phyloP scores from a whole-genome alignment of 2,113 vertebrate genomes.

The Barbus barbus region DNA sequence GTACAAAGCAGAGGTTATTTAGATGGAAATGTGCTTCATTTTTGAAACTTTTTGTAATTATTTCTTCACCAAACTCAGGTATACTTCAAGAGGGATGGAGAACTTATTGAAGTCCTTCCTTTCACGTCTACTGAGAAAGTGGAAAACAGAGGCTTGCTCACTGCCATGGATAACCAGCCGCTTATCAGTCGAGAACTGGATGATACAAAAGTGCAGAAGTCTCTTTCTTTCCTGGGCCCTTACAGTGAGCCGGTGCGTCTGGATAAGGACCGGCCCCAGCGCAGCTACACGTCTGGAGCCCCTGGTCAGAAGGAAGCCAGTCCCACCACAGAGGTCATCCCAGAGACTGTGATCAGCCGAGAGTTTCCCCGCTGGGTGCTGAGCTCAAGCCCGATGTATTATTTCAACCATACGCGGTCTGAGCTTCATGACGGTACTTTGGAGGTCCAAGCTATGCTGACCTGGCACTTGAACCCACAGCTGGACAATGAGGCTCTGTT shows the following conservation, averaged over 20 bases:
- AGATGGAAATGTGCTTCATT: not conserved
- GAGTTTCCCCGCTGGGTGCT: slow-evolving; percentile 92
- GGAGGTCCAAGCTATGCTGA: slow-evolving; percentile 87
- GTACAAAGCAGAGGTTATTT: not conserved
- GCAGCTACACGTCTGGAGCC: slow-evolving; percentile 50
- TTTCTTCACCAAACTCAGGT: slow-evolving; percentile 74
- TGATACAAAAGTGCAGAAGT: slow-evolving; percentile 86
- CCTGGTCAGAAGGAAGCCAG: slow-evolving; percentile 63
- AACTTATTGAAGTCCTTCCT: slow-evolving; percentile 82
- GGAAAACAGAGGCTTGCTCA: slow-evolving; percentile 52
- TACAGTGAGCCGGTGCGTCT: slow-evolving; percentile 60
- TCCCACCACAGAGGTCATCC: slow-evolving; percentile 77
- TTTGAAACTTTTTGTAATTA: not conserved
- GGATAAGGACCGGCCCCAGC: slow-evolving; percentile 51
- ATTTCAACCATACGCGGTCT: slow-evolving; percentile 79
- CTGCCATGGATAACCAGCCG: slow-evolving; percentile 69
- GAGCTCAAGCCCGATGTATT: slow-evolving; percentile 84
- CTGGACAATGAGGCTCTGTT: slow-evolving; percentile 93
- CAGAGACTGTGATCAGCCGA: slow-evolving; percentile 89
- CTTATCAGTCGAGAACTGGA: slow-evolving; percentile 83
- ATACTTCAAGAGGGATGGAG: slow-evolving; percentile 90
- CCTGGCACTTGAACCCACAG: slow-evolving; percentile 92
- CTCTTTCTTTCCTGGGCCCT: slow-evolving; percentile 71
- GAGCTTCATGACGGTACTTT: slow-evolving; percentile 82
- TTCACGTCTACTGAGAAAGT: slow-evolving; percentile 60